Evolutionary conservation across 2,888 invertebrate species (phyloP), one percentile per base, ranked within the genome.

Genomic region (Linyphia triangularis): DNA sequence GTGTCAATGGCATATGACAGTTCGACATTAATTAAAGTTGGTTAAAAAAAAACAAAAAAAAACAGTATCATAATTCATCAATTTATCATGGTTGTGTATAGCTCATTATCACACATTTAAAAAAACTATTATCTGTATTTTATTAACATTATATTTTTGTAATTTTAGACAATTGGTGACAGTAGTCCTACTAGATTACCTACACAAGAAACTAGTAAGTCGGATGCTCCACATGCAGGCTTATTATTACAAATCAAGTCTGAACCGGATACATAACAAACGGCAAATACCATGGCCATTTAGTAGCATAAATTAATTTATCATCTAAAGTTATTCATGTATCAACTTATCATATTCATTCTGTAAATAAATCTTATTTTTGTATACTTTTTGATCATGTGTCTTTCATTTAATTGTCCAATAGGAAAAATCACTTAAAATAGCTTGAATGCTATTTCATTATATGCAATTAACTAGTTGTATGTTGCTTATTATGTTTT

Each of bases 331-430:
- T 57, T 26, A 43, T 7, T 59, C 28, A 33, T 73, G 10, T 33
- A 57, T 16, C 10, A 22, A 22, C 30, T 59, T 73, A 28, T 57
- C n/a, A 59, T 51, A n/a, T 51, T 73, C 73, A 57, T 73, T 19
- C 22, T 73, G 73, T 73, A 73, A 73, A 73, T 73, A 73, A 73
- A 73, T 30, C 22, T 72, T 51, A 72, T 72, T 72, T 73, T 73
- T 70, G 6, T 40, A 70, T 70, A 30, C 13, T 26, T 37, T 69
- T 51, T 1, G 6, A 16, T 43, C 13, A 65, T 28, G 16, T 65
- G 0, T 3, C 22, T 40, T 40, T 10, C 40, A 10, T 13, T 0
- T 10, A 10, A 13, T 40, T 40, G 7, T 40, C 40, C 40, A 10
- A n/a, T n/a, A n/a, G n/a, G n/a, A n/a, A n/a, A n/a, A n/a, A n/a